Evolutionary conservation across 2,888 invertebrate genomes (phyloP).

Genomic region (Sabellastarte sp.): DNA sequence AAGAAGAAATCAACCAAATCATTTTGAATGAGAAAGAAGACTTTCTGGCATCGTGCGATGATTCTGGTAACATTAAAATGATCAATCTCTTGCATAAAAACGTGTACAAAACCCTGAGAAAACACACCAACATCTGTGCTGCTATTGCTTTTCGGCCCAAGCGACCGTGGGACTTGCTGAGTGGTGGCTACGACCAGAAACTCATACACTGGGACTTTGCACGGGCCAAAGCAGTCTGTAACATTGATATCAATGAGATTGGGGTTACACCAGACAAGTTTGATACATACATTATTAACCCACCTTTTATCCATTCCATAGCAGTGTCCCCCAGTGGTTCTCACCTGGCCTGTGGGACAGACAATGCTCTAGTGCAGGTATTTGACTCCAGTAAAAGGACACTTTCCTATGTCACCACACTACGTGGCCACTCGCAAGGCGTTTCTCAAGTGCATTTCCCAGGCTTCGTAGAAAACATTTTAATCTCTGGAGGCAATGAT

Average conservation of each 20-base stretch:
- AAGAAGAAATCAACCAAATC: slow-evolving; percentile 54
- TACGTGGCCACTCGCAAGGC: slow-evolving; percentile 51
- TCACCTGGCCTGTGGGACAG: slow-evolving; percentile 44
- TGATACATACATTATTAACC: slow-evolving; percentile 49
- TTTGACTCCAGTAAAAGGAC: slow-evolving; percentile 43
- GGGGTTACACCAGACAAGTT: slow-evolving; percentile 34
- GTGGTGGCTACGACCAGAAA: slow-evolving; percentile 51
- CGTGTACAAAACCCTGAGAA: slow-evolving; percentile 44
- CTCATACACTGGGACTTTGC: slow-evolving; percentile 56
- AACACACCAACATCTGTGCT: slow-evolving; percentile 56
- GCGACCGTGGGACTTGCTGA: slow-evolving; percentile 46
- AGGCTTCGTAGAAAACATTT: slow-evolving; percentile 25
- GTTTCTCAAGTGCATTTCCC: slow-evolving; percentile 54
- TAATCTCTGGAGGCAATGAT: slow-evolving; percentile 53
- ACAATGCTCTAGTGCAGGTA: slow-evolving; percentile 50
- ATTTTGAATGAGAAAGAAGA: slow-evolving; percentile 46
- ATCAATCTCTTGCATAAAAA: slow-evolving; percentile 44
- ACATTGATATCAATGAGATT: slow-evolving; percentile 51
- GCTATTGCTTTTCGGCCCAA: slow-evolving; percentile 45
- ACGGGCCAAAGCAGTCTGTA: slow-evolving; percentile 41
- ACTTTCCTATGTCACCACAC: slow-evolving; percentile 36
- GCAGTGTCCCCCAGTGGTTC: slow-evolving; percentile 28
- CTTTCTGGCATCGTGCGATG: slow-evolving; percentile 52
- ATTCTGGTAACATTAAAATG: slow-evolving; percentile 51
- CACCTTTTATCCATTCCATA: slow-evolving; percentile 51